Evolutionary conservation across 2,797 vertebrate genomes (phyloP), one percentile per base, ranked within the genome.

Genomic region (Parotocinclus haroldoi): DNA sequence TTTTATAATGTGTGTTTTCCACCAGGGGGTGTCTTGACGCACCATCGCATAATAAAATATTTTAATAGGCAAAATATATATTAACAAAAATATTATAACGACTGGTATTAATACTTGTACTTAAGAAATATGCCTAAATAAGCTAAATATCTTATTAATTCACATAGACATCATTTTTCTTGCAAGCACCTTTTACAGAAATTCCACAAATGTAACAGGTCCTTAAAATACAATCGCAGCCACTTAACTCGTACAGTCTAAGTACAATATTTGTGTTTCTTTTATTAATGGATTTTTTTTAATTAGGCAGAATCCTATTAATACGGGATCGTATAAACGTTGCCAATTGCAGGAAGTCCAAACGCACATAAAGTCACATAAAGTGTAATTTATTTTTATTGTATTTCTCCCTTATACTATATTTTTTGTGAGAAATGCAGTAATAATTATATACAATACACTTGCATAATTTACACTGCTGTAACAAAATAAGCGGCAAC

Each of bases 401-500:
- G 18, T 49, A 69, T 68, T 57, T 66, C 27, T 40, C 36, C 58
- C 38, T 58, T 13, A 16, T 68, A 71, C 73, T 58, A 75, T 65
- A 68, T 63, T 44, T 37, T 56, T 61, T 52, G 51, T 46, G 63
- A 65, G 56, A 59, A 60, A 63, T 68, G 56, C 73, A 78, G 58
- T 74, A 51, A 69, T 68, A 64, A 69, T 66, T 70, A 65, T 78
- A 53, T 71, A 73, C 73, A 78, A 69, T 73, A 77, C 71, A 58
- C 58, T 77, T 80, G 76, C 79, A 79, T 77, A 81, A 77, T 72
- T 74, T 59, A 82, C 75, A 74, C 49, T 64, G 68, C 78, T 75
- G 51, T 19, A 75, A 74, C 66, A 66, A 62, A 74, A 59, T 36
- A 69, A 74, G 45, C 66, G 63, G 69, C 68, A 73, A 73, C 69